These are phyloP conservation scores for Diplolepis rosae DNA, from an alignment of 2,888 invertebrate species.

Conservation along the genomic window DNA sequence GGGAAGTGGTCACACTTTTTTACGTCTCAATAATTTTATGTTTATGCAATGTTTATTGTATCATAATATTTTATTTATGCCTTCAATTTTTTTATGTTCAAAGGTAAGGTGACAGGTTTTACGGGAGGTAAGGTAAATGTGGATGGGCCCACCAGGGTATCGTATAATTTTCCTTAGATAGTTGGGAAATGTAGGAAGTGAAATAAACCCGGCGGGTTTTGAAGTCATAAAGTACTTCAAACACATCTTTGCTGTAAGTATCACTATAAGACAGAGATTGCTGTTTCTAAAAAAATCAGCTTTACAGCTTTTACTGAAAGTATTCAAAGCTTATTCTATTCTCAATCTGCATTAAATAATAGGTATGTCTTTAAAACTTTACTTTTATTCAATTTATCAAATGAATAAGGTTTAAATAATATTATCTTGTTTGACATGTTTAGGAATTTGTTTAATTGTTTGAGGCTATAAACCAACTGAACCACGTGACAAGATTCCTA, in stretches of 20 bases:
- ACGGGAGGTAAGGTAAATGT: constrained; percentile 9
- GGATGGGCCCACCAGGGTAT: constrained; percentile 26
- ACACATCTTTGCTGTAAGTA: constrained; percentile 26
- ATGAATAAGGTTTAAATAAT: too few species aligned
- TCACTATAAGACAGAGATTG: constrained; percentile 12
- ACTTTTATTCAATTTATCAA: too few species aligned
- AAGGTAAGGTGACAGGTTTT: constrained; percentile 21
- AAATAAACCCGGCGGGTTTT: constrained; percentile 22
- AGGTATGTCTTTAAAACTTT: too few species aligned
- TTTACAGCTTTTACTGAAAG: constrained; percentile 10
- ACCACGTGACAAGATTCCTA: too few species aligned
- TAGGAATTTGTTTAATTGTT: too few species aligned
- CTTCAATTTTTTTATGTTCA: constrained; percentile 15
- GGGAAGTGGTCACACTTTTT: too few species aligned
- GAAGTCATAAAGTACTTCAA: constrained; percentile 17
- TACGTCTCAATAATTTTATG: too few species aligned
- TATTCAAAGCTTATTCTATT: constrained; percentile 17
- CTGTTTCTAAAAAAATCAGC: background rate
- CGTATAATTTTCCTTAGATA: constrained; percentile 24
- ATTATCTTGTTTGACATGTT: too few species aligned
- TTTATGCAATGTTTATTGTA: too few species aligned
- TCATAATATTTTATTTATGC: background rate
- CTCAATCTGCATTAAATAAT: constrained; percentile 7
- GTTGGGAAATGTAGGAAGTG: constrained; percentile 30
- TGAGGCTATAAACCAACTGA: too few species aligned